Conservation (phyloP, 2,797 vertebrate genomes). For the Octomys mimax region DNA sequence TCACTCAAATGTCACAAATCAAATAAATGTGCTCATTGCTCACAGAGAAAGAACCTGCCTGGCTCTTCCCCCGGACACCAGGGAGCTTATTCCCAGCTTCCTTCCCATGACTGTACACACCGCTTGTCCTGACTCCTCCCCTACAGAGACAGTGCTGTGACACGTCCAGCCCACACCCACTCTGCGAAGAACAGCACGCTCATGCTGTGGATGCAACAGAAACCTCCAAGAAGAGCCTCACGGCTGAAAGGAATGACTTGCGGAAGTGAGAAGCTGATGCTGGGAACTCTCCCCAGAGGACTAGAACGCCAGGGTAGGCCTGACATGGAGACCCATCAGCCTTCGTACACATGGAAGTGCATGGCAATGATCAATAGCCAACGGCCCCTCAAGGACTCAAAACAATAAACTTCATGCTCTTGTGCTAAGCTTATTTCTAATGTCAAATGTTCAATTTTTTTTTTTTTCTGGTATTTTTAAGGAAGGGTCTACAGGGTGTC, state of each 20-base stretch:
- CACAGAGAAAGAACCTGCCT: neutral
- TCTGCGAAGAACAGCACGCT: neutral
- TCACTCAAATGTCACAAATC: neutral
- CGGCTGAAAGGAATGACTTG: accelerated
- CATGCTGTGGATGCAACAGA: neutral
- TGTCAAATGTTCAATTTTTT: neutral
- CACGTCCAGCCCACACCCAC: accelerated
- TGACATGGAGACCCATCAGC: accelerated
- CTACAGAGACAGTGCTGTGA: accelerated
- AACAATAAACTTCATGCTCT: neutral
- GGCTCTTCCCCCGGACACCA: neutral
- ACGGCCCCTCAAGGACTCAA: neutral
- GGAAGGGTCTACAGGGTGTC: no score
- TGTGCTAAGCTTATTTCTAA: neutral
- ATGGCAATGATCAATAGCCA: neutral
- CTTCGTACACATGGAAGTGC: no score
- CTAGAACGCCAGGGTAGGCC: accelerated
- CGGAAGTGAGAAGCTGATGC: neutral
- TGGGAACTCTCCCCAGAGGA: neutral
- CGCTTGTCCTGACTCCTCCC: neutral
- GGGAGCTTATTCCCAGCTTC: neutral
- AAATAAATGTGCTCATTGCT: neutral
- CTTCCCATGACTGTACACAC: neutral
- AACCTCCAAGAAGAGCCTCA: neutral
- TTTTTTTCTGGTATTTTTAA: neutral